Conservation (phyloP, 2,888 invertebrate species). For the Nymphalis polychloros region DNA sequence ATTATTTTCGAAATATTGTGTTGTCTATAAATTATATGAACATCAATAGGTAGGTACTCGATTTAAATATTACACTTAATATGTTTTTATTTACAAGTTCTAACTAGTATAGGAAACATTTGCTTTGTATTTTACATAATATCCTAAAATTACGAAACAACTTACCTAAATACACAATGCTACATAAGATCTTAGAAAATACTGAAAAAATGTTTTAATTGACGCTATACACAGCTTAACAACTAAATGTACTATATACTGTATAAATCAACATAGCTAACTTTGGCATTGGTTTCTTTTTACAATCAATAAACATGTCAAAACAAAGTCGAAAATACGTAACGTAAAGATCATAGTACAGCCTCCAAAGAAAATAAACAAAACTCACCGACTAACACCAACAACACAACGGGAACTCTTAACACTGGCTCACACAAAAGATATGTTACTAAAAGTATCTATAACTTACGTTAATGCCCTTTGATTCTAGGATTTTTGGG, state of each 20-base stretch:
- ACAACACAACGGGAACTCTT: slow-evolving; percentile 68
- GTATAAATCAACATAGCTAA: slow-evolving; percentile 79
- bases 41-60: slow-evolving; percentile 78
- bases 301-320: slow-evolving; percentile 75
- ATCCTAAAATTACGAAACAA: slow-evolving; percentile 75
- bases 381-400: slow-evolving; percentile 66
- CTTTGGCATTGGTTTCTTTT: slow-evolving; percentile 81
- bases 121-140: slow-evolving; percentile 74
- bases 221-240: slow-evolving; percentile 81
- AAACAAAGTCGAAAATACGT: slow-evolving; percentile 68
- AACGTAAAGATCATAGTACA: slow-evolving; percentile 61
- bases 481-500: slow-evolving; percentile 66
- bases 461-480: slow-evolving; percentile 73
- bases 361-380: slow-evolving; percentile 61
- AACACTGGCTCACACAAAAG: slow-evolving; percentile 66
- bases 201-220: slow-evolving; percentile 78
- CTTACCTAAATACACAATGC: slow-evolving; percentile 68
- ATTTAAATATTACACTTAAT: slow-evolving; percentile 70
- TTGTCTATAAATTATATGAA: slow-evolving; percentile 70
- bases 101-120: slow-evolving; percentile 81
- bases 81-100: slow-evolving; percentile 70
- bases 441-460: slow-evolving; percentile 72
- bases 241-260: slow-evolving; percentile 66
- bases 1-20: slow-evolving; percentile 57
- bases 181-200: slow-evolving; percentile 77